phyloP scores from a whole-genome alignment of 1,140 invertebrate species.

The Temnothorax nylanderi region DNA sequence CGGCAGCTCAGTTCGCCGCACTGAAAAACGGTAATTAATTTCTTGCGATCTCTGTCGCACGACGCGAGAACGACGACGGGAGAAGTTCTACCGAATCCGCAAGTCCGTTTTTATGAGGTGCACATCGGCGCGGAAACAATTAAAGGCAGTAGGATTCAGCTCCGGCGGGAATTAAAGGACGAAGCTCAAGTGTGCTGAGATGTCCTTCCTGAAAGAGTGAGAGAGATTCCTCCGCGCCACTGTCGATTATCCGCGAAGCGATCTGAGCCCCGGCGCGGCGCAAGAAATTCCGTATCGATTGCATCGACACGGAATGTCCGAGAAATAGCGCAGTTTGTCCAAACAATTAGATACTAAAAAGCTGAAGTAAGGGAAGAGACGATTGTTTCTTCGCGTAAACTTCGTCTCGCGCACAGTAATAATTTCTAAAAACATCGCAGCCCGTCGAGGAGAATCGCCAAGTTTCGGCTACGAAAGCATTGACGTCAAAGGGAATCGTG shows the following conservation, averaged over 20 bases:
- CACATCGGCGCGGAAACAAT: conserved; percentile 49
- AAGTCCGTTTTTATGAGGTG: conserved; percentile 46
- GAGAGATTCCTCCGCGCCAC: not conserved
- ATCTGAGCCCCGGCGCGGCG: not conserved
- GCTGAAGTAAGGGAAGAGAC: not conserved
- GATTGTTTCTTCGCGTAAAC: not conserved
- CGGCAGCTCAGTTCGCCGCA: not conserved
- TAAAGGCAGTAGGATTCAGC: conserved; percentile 18
- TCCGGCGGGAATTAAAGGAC: conserved; percentile 16
- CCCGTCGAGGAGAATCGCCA: not conserved
- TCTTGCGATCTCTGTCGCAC: conserved; percentile 42
- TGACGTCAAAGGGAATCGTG: conserved; percentile 35
- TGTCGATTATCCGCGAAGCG: conserved; percentile 34
- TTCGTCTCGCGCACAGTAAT: not conserved
- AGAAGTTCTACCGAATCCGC: conserved; percentile 46
- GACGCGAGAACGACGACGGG: conserved; percentile 17
- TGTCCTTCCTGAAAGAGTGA: not conserved
- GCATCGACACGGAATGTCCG: not conserved
- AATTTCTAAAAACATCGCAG: not conserved
- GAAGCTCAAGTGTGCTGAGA: conserved; percentile 23
- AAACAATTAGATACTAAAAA: conserved; percentile 40
- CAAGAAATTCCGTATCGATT: conserved; percentile 25
- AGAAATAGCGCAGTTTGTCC: conserved; percentile 7
- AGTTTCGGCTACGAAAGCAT: conserved; percentile 14
- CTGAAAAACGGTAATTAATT: conserved; percentile 56